phyloP scores from a whole-genome alignment of 1,140 invertebrate species.

The Homarus americanus region DNA sequence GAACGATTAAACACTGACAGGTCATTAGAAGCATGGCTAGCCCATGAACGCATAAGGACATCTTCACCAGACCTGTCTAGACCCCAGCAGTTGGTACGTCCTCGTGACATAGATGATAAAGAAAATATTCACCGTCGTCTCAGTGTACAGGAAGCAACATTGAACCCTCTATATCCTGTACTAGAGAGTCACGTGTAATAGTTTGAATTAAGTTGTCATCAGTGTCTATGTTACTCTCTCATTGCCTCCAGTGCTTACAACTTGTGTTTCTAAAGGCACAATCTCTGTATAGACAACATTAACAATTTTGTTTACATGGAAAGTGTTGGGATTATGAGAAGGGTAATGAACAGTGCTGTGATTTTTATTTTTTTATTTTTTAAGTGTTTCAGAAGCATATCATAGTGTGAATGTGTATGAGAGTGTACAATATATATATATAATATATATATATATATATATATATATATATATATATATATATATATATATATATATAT shows the following conservation, averaged over 20 bases:
- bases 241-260: not conserved
- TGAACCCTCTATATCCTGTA: constrained; percentile 69
- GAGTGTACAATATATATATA: no score
- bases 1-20: constrained; percentile 57
- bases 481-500: not conserved
- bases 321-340: constrained; percentile 59
- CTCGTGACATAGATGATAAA: constrained; percentile 41
- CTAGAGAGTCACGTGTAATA: constrained; percentile 73
- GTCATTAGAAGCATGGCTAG: constrained; percentile 62
- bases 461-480: not conserved
- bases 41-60: constrained; percentile 66
- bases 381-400: constrained; percentile 52
- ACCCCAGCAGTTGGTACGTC: constrained; percentile 65
- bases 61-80: constrained; percentile 71
- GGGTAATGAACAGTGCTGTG: constrained; percentile 73
- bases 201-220: constrained; percentile 7
- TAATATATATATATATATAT: constrained; percentile 15
- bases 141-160: constrained; percentile 65
- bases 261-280: constrained; percentile 4
- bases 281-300: not conserved
- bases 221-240: constrained; percentile 26
- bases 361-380: constrained; percentile 54
- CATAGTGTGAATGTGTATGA: no score
- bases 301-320: constrained; percentile 14
- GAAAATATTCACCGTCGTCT: constrained; percentile 62